Evolutionary conservation across 2,797 vertebrate species (phyloP), one percentile per base, ranked within the genome.

Genomic region (Lates japonicus): DNA sequence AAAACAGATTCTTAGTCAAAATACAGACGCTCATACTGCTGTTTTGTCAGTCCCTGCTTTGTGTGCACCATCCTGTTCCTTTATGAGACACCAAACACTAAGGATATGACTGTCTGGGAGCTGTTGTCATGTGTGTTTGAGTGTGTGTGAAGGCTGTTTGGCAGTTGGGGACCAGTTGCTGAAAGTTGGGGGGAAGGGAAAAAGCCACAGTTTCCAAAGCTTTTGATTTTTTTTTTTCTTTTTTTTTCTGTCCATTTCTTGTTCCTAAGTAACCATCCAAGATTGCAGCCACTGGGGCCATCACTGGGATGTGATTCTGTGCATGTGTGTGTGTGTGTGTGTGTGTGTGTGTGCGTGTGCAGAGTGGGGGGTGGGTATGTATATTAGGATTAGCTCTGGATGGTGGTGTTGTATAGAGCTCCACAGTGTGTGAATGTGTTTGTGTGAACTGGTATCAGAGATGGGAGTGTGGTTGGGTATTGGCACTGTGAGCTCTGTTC

Each of bases 191-290:
- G 91, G 87, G 59, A 67, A 64, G 64, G 73, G 49, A 52, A 20
- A 65, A 78, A 74, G 69, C 60, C 78, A 78, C 75, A 78, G 78
- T 92, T 92, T 92, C 89, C 84, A 82, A 84, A 87, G 80, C 78
- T 79, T 90, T 82, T 70, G 22, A 55, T 65, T 77, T 65, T 73
- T 76, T 73, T 76, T 68, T 41, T 63, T 63, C n/a, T n/a, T n/a
- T n/a, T n/a, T 81, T 73, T 80, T 80, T 63, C 51, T 76, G 65
- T 70, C 78, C 74, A 70, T 81, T 83, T 85, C 80, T 78, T 79
- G 93, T 95, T 91, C 85, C 93, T 87, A 92, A 94, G 93, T 94
- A 93, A 94, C 93, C 87, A 70, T 76, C 75, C 68, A 90, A 90
- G 88, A 92, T 81, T 33, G 88, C 86, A 82, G 80, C 52, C 76